Base-by-base conservation (phyloP, 2,888 invertebrate genomes). In the Zele albiditarsus region DNA sequence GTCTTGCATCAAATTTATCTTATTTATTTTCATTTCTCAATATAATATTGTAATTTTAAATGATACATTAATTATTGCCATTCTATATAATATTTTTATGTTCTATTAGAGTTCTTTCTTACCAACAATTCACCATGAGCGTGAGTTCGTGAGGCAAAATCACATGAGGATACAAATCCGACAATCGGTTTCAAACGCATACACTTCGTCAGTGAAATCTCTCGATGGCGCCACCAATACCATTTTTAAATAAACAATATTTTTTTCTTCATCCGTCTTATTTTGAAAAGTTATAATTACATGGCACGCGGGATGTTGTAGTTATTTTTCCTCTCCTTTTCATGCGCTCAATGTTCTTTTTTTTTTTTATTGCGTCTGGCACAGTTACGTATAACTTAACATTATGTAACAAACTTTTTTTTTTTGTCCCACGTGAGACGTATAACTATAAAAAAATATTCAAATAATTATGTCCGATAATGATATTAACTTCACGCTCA, bases 1-100 rank as follows among this genome's bases (percentile, higher is more conserved):
- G 10, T 38, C 23, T 42, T 25, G 5, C 31, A 49, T 14, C 28
- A 27, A 16, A 25, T 76, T 63, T 42, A 28, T 58, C 60, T 70
- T 14, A 66, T 60, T 57, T 14, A 28, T 14, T 68, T 63, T 3
- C 31, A 42, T 53, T n/a, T 66, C 8, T 33, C 25, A 27, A 5
- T 14, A 16, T 12, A 60, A 25, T 8, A 27, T 57, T 20, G 20
- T 12, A 57, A 60, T 27, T n/a, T n/a, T n/a, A n/a, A n/a, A 27
- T 25, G 27, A 60, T 60, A 2, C 8, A 60, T 60, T 27, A 42
- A 42, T 5, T 33, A 33, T 46, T 46, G 6, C 3, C 8, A 8
- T n/a, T 1, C 2, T 20, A 5, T 4, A 20, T 53, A 53, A 23
- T 5, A 20, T 6, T 20, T 23, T 2, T 0, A 53, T 20, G 4